Evolutionary conservation across 2,888 invertebrate species (phyloP).

Genomic region (Lycia hirtaria): DNA sequence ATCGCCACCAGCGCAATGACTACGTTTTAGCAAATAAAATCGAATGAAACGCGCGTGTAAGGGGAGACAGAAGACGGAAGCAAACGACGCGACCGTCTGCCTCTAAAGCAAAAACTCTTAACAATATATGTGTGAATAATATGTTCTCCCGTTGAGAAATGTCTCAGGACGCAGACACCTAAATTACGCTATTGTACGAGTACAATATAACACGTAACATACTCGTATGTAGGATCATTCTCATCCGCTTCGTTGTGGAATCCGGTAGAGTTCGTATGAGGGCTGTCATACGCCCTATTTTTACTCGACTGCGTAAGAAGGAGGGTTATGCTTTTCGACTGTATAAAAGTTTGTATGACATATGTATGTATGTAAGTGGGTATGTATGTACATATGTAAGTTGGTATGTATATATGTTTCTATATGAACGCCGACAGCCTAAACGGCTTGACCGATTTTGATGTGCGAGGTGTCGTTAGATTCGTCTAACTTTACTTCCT

Average conservation of each 20-base stretch:
- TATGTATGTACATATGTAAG: too few species aligned
- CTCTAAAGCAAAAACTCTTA: slow-evolving; percentile 3
- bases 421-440: too few species aligned
- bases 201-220: slow-evolving; percentile 38
- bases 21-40: not conserved
- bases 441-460: too few species aligned
- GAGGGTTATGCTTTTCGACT: too few species aligned
- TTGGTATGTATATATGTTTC: too few species aligned
- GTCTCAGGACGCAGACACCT: slow-evolving; percentile 29
- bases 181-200: slow-evolving; percentile 43
- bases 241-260: slow-evolving; percentile 25
- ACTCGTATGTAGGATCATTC: slow-evolving; percentile 32
- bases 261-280: slow-evolving; percentile 19
- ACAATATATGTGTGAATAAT: slow-evolving; percentile 14
- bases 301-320: not conserved
- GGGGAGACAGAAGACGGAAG: not conserved
- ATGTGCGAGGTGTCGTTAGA: too few species aligned
- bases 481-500: too few species aligned
- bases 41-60: not conserved
- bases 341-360: too few species aligned
- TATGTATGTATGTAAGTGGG: too few species aligned
- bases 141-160: slow-evolving; percentile 13
- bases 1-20: too few species aligned
- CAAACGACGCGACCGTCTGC: not conserved
- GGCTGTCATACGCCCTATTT: slow-evolving; percentile 18